These are phyloP conservation scores for Vesta saturnalis DNA, from an alignment of 2,888 invertebrate genomes.

Conservation along the genomic window DNA sequence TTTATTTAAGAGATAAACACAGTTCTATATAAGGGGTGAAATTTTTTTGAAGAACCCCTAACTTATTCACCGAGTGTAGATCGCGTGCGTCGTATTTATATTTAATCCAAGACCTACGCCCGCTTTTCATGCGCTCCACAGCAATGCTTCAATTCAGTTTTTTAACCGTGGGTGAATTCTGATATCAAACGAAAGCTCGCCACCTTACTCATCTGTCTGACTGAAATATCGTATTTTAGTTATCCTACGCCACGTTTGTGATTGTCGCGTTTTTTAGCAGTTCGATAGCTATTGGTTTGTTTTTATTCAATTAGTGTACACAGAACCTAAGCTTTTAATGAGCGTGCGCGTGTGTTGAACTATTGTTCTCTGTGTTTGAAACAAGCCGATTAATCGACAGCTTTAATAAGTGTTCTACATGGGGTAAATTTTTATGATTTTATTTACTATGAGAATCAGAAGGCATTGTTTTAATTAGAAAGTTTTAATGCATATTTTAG, in stretches of 20 bases:
- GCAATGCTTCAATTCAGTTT: conserved; percentile 29
- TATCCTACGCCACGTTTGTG: conserved; percentile 41
- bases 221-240: conserved; percentile 54
- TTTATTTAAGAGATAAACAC: conserved; percentile 23
- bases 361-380: not conserved
- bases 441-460: not conserved
- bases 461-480: not conserved
- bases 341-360: conserved; percentile 2
- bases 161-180: conserved; percentile 45
- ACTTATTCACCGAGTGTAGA: conserved; percentile 32
- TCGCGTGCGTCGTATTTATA: conserved; percentile 43
- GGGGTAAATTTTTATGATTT: not conserved
- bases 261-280: conserved; percentile 24
- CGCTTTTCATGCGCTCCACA: conserved; percentile 38
- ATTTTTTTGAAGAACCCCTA: conserved; percentile 18
- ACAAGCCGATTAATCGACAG: not conserved
- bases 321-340: not conserved
- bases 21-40: conserved; percentile 29
- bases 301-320: conserved; percentile 6
- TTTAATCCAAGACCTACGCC: conserved; percentile 42
- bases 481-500: not conserved
- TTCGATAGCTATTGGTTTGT: conserved; percentile 9
- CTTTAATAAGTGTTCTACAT: not conserved
- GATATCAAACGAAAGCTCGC: conserved; percentile 47
- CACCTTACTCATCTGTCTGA: conserved; percentile 56